These are phyloP conservation scores for Rallus crepitans DNA, from an alignment of 2,797 vertebrate genomes.

Conservation along the genomic window DNA sequence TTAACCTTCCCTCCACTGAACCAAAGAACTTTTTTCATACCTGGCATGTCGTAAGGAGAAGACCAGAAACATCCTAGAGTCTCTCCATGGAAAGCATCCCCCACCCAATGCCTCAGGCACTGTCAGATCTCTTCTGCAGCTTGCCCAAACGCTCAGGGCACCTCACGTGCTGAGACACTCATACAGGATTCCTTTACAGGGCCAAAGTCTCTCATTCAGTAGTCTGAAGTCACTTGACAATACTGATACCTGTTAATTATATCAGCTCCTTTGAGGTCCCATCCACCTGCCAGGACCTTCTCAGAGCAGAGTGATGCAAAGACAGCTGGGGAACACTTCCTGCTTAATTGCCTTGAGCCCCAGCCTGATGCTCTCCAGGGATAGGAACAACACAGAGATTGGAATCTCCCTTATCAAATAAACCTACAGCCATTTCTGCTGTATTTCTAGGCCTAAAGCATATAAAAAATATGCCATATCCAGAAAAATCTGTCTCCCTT, in stretches of 20 bases:
- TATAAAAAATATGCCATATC: not conserved
- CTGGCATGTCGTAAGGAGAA: not conserved
- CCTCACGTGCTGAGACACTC: fast-evolving
- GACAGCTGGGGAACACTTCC: not conserved
- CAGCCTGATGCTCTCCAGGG: not conserved
- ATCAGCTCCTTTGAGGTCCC: not conserved
- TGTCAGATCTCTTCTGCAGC: not conserved
- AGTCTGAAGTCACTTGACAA: not conserved
- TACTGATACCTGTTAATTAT: not conserved
- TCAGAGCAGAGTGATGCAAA: not conserved
- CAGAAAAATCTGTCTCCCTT: not conserved
- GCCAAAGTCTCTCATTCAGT: not conserved
- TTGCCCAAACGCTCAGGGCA: not conserved
- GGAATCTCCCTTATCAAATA: not conserved
- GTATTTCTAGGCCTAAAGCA: not conserved
- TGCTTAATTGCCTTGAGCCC: not conserved
- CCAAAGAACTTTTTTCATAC: not conserved
- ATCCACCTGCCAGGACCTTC: not conserved
- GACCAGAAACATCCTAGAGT: not conserved
- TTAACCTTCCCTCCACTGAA: not conserved
- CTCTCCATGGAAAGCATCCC: not conserved
- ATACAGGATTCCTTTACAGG: not conserved
- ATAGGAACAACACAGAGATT: not conserved
- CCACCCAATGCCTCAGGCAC: not conserved
- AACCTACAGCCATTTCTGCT: not conserved